phyloP scores from a whole-genome alignment of 2,888 invertebrate species.

The Apodemia hepburni region DNA sequence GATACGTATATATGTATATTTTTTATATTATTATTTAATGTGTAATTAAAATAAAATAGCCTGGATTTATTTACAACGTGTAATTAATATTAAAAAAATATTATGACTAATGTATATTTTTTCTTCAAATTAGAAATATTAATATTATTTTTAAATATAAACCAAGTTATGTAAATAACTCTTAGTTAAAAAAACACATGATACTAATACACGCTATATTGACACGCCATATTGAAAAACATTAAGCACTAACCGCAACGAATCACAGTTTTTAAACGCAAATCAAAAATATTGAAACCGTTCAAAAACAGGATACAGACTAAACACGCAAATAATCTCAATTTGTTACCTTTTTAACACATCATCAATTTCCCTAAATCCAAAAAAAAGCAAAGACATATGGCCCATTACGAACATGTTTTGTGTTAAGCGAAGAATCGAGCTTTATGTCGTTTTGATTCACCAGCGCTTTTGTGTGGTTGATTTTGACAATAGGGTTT shows the following conservation, averaged over 20 bases:
- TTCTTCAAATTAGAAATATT: too few species aligned
- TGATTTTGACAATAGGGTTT: conserved; percentile 32
- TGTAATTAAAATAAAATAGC: too few species aligned
- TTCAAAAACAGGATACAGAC: conserved; percentile 50
- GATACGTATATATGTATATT: too few species aligned
- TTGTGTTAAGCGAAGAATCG: conserved; percentile 59
- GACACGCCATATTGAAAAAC: neutral
- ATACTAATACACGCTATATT: neutral
- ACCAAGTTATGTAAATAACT: too few species aligned
- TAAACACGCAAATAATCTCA: conserved; percentile 40
- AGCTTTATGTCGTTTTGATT: conserved; percentile 79
- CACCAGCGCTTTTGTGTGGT: conserved; percentile 67
- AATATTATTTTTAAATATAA: too few species aligned
- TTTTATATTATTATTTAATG: too few species aligned
- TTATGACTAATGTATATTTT: too few species aligned
- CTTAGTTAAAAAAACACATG: neutral
- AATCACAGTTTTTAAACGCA: conserved; percentile 34
- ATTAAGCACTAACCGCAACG: conserved; percentile 37
- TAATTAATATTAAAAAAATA: too few species aligned
- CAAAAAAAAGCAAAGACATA: conserved; percentile 57
- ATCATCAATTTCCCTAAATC: conserved; percentile 70
- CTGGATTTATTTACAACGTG: too few species aligned
- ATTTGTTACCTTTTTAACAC: conserved; percentile 73
- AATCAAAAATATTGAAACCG: conserved; percentile 21
- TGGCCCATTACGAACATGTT: conserved; percentile 65